Evolutionary conservation across 2,888 invertebrate species (phyloP), one percentile per base, ranked within the genome.

Genomic region (Euproctis similis): DNA sequence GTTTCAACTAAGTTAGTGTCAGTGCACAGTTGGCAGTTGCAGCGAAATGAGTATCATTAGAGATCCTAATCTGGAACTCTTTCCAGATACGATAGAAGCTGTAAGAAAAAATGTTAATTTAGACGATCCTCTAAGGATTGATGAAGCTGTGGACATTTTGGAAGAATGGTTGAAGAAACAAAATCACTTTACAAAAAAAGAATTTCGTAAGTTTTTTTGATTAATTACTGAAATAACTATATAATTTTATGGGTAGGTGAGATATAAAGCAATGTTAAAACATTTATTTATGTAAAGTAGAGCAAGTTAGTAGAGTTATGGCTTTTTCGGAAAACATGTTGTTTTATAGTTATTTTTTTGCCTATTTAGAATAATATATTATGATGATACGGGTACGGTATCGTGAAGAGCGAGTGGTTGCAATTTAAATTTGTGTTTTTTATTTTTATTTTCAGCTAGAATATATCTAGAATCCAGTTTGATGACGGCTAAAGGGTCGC

Each of bases 111-210:
- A 57, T 8, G 72, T 52, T 28, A 60, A 51, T 0, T 28, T 70
- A 1, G 53, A 60, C 2, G 69, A 76, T 18, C 50, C 49, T 2
- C 46, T 53, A 2, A 57, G 53, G 11, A 69, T 78, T 14, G 58
- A 40, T 3, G 72, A 76, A 2, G 62, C 66, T 10, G 23, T 68
- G 11, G 59, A 63, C 7, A 31, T 42, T 1, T 47, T 80, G 1
- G 49, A 62, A 3, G 71, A 69, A 7, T 80, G 80, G 80, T 42
- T 67, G 6, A 46, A 66, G 34, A 78, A 74, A 28, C 70, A 80
- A 24, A 59, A 61, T 0, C 80, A 80, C 50, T 43, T 78, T 21
- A 33, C 12, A 2, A 65, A 59, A 20, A 68, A 59, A 18, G 59
- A 68, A 40, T 70, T 63, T 14, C 22, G 70, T 71, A 8, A 64